phyloP scores from a whole-genome alignment of 1,140 invertebrate species.

The Limonius californicus region DNA sequence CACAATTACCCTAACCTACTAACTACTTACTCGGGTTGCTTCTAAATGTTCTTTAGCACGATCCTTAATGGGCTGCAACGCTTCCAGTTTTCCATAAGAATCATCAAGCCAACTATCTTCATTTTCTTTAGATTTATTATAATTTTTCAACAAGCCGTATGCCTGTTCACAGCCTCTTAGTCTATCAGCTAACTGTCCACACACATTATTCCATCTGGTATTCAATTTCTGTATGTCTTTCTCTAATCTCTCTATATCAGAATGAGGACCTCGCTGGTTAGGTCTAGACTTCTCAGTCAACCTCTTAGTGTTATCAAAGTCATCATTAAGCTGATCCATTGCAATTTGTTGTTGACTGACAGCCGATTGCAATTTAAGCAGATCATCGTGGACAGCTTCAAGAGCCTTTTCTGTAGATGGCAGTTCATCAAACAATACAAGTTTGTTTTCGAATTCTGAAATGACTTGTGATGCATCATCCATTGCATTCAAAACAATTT shows the following conservation, averaged over 20 bases:
- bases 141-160: constrained; percentile 79
- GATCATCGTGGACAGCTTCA: constrained; percentile 64
- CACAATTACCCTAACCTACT: too few species aligned
- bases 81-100: constrained; percentile 69
- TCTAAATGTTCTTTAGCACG: constrained; percentile 70
- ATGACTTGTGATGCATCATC: constrained; percentile 87
- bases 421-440: constrained; percentile 79
- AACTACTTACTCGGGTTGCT: constrained; percentile 68
- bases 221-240: constrained; percentile 86
- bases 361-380: constrained; percentile 74
- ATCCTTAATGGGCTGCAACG: constrained; percentile 64
- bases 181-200: constrained; percentile 86
- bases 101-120: constrained; percentile 87
- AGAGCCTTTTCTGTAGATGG: constrained; percentile 77
- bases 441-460: constrained; percentile 86
- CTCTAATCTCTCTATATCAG: constrained; percentile 92
- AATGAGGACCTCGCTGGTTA: constrained; percentile 60
- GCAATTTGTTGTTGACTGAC: constrained; percentile 79
- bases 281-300: constrained; percentile 81
- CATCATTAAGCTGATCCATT: constrained; percentile 87
- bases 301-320: constrained; percentile 79
- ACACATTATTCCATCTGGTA: constrained; percentile 86
- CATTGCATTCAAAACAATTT: constrained; percentile 81
- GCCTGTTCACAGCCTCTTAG: constrained; percentile 81
- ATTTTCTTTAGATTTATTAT: constrained; percentile 78